A percentile compares a stretch with the other conserved stretches of the same genome.
phyloP scores from a whole-genome alignment of 2,113 vertebrate genomes.

The Spea bombifrons region DNA sequence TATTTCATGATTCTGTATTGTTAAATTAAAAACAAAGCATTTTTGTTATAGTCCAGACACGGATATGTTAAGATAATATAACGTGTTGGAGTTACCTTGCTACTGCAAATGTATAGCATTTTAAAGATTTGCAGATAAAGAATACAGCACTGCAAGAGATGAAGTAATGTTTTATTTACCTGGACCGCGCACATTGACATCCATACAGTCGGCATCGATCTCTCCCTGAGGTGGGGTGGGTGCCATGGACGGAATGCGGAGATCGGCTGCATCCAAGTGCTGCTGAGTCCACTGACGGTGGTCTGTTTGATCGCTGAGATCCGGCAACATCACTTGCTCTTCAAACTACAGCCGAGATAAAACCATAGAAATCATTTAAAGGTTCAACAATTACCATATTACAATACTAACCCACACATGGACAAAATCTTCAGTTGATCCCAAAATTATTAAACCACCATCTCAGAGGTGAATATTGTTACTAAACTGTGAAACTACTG shows the following conservation, averaged over 20 bases:
- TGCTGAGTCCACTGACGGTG: conserved; percentile 97
- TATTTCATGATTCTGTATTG: too few species aligned
- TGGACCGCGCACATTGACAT: conserved; percentile 92
- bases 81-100: too few species aligned
- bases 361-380: rapidly evolving
- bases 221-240: conserved; percentile 95
- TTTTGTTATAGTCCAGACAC: too few species aligned
- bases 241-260: conserved; percentile 88
- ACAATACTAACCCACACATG: too few species aligned
- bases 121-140: too few species aligned
- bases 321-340: conserved; percentile 79
- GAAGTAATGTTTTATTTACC: conserved; percentile 62
- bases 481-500: not conserved
- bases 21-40: not conserved
- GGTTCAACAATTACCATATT: too few species aligned
- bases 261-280: conserved; percentile 92
- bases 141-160: not conserved
- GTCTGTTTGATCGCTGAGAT: conserved; percentile 82
- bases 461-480: not conserved
- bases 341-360: conserved; percentile 69
- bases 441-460: not conserved
- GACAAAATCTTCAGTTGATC: too few species aligned
- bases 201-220: conserved; percentile 89
- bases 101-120: too few species aligned
- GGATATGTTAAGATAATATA: too few species aligned